Base-by-base conservation (phyloP, 2,113 vertebrate genomes). In the Jaculus jaculus region DNA sequence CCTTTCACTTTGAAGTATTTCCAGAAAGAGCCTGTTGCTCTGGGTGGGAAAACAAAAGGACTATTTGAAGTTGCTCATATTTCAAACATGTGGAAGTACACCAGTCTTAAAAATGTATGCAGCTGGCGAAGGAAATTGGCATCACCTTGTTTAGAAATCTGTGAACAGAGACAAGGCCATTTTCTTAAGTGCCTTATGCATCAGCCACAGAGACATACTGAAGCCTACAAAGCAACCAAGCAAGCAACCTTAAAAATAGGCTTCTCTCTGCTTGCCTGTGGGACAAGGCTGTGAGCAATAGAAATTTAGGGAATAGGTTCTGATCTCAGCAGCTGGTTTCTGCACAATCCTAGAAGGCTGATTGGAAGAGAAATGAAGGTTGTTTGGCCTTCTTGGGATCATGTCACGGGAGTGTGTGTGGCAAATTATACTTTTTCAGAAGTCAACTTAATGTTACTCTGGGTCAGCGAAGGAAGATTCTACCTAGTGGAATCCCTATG, bases 1-100 rank as follows among this genome's bases (percentile, higher is more conserved):
- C 42, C 11, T 54, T 63, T 75, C 28, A 23, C 9, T 78, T 77
- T 66, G 37, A 42, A 34, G n/a, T 83, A 73, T 89, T 95, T 54
- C 77, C n/a, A n/a, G n/a, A n/a, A n/a, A n/a, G n/a, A n/a, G n/a
- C n/a, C 23, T 90, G 10, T 87, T 96, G 93, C 54, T 83, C 23
- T 26, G 58, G 78, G 28, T 3, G 73, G 34, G 92, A 89, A 73
- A 30, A 32, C 37, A 61, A 93, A 96, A 96, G 42, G 30, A 7
- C n/a, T 86, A 78, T 96, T 84, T 81, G 89, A 85, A 93, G 47
- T 94, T 97, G 96, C 89, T 8, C 3, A 3, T 68, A 96, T 94
- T 93, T 93, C 32, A 90, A 71, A 84, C 37, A 60, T 34, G 61
- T 26, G 68, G 51, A 83, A 93, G 13, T 92, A 73, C 68, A 47